Percentiles rank a stretch among this genome's conserved stretches.
Evolutionary conservation across 37 sponge, comb jelly and placozoan species (phyloP).

Genomic region (Ianthella basta): DNA sequence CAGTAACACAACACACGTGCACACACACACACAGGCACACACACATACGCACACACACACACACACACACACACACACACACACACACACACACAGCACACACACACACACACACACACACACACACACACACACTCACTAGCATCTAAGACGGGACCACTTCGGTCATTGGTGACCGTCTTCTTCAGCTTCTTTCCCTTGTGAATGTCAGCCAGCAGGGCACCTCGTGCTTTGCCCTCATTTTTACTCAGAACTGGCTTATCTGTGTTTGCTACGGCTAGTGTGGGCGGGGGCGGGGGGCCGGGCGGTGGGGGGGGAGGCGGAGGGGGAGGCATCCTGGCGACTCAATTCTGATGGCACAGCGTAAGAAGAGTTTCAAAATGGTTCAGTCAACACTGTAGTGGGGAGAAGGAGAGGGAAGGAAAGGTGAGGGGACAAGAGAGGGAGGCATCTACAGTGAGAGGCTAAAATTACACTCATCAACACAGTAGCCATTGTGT

Average conservation of each 20-base stretch:
- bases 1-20: no score
- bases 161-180: slow-evolving; percentile 79
- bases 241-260: slow-evolving; percentile 72
- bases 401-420: not conserved
- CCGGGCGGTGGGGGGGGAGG: slow-evolving; percentile 73
- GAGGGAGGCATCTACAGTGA: not conserved
- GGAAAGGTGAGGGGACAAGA: not conserved
- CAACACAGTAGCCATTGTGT: no score
- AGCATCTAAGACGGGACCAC: slow-evolving; percentile 65
- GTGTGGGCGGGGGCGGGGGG: slow-evolving; percentile 36
- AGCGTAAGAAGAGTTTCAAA: not conserved
- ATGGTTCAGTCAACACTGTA: not conserved
- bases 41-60: slow-evolving; percentile 37
- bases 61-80: slow-evolving; percentile 37
- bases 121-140: slow-evolving; percentile 12
- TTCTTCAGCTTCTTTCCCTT: slow-evolving; percentile 84
- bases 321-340: slow-evolving; percentile 63
- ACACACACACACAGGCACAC: slow-evolving; percentile 33
- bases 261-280: slow-evolving; percentile 59
- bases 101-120: slow-evolving; percentile 26
- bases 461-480: not conserved
- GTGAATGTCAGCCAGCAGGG: slow-evolving; percentile 73
- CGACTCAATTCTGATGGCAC: not conserved
- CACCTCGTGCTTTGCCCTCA: slow-evolving; percentile 68
- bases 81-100: slow-evolving; percentile 7